These are phyloP conservation scores for Eupithecia centaureata DNA, from an alignment of 2,888 invertebrate genomes.

Conservation along the genomic window DNA sequence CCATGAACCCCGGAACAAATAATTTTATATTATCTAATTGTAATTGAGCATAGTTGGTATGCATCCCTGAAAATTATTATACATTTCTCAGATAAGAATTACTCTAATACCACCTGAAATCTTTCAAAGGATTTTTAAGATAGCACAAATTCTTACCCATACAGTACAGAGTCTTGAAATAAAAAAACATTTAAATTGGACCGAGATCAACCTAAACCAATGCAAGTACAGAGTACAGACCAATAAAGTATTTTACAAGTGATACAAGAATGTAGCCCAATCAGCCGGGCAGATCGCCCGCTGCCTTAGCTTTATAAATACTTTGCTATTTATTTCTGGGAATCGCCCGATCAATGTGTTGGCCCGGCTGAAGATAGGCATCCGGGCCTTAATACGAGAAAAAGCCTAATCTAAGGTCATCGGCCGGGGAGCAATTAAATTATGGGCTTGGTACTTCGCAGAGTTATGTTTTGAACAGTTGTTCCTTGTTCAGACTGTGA, in stretches of 20 bases:
- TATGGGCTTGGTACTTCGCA: slow-evolving; percentile 22
- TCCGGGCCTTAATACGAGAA: slow-evolving; percentile 46
- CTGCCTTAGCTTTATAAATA: slow-evolving; percentile 81
- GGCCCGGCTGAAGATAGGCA: slow-evolving; percentile 44
- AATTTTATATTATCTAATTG: background rate
- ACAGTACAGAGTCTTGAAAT: background rate
- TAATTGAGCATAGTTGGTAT: background rate
- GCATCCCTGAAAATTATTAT: background rate
- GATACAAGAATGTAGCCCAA: slow-evolving; percentile 79
- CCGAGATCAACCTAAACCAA: slow-evolving; percentile 49
- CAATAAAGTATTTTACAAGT: slow-evolving; percentile 84
- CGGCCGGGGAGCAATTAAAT: slow-evolving; percentile 44
- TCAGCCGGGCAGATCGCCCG: slow-evolving; percentile 73
- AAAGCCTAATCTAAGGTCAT: slow-evolving; percentile 46
- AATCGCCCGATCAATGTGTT: slow-evolving; percentile 76
- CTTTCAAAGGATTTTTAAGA: background rate
- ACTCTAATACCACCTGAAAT: background rate
- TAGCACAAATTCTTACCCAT: background rate
- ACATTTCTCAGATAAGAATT: background rate
- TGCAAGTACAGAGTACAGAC: slow-evolving; percentile 52
- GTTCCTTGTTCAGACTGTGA: background rate
- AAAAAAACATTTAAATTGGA: slow-evolving; percentile 7
- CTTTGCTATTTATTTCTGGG: slow-evolving; percentile 82
- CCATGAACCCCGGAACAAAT: no score
- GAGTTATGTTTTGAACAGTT: slow-evolving; percentile 7